Evolutionary conservation across 1,140 invertebrate genomes (phyloP), one percentile per base, ranked within the genome.

Genomic region (Aleiodes sp.): DNA sequence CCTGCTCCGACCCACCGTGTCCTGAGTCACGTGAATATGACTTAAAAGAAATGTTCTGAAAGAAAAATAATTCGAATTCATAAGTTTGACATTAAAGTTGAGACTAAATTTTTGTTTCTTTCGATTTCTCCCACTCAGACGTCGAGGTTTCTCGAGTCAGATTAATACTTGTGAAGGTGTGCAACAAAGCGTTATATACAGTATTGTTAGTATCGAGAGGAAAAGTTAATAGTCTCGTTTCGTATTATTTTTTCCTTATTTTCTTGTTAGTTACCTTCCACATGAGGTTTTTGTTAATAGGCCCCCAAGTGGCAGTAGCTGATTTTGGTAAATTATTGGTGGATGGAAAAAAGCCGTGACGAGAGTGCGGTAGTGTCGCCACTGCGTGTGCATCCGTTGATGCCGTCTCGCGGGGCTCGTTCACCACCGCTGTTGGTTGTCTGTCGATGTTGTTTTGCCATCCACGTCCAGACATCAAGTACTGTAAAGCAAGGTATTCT

Each of bases 1-100:
- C 90, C 73, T 90, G 88, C 73, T 91, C 90, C 29, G 89, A 91
- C 57, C 89, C 86, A 72, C 90, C 87, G 82, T 90, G 87, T 71
- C 91, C 87, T 57, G 90, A 88, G 79, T 90, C 88, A 70, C 90
- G 86, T 71, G 89, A 90, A 78, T 89, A 90, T 35, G 89, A 90
- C 78, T 91, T 91, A 90, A 90, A 91, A 88, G 89, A 91, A 88
- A 90, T 90, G 88, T 90, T 91, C 90, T 91, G 89, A 73, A 74
- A 72, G 66, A 73, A 41, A 71, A 66, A 69, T 16, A 29, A 21
- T 52, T 12, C 31, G 12, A 21, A 46, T 68, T 68, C 16, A 60
- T 37, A 39, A 57, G 16, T 41, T 56, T 29, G 8, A 24, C 46
- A 52, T 24, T 21, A 6, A 52, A 16, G 7, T 9, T 7, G 19